Conservation (phyloP, 1,140 invertebrate species). For the Heliconius congener region DNA sequence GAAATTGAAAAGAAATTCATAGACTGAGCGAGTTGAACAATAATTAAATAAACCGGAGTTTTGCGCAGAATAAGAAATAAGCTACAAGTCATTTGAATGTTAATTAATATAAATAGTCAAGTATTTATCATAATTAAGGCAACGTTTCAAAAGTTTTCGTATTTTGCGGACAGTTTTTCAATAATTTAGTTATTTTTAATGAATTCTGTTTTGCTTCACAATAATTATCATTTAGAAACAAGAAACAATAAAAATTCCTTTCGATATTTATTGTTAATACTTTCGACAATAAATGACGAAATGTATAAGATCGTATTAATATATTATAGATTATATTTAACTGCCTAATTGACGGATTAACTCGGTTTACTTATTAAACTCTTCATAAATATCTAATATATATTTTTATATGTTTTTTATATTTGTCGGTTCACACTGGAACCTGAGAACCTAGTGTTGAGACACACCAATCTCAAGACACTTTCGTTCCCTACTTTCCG, state of each 20-base stretch:
- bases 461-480: no score
- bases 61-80: neutral
- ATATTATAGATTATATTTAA: no score
- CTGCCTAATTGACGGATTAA: no score
- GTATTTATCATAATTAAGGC: slow-evolving; percentile 5
- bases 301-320: no score
- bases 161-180: neutral
- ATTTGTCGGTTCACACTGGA: no score
- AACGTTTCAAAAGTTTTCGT: neutral
- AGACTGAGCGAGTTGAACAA: neutral
- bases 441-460: no score
- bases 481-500: no score
- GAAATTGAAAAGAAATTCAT: neutral
- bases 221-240: neutral
- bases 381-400: no score
- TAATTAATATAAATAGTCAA: slow-evolving; percentile 1
- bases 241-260: neutral
- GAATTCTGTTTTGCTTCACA: neutral
- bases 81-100: neutral
- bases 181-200: neutral
- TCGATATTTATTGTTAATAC: no score
- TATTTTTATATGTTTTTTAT: no score
- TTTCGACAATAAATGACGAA: no score
- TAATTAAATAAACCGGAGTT: neutral
- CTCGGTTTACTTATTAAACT: no score